These are phyloP conservation scores for Protobothrops flavoviridis DNA, from an alignment of 2,113 vertebrate genomes.

Conservation along the genomic window DNA sequence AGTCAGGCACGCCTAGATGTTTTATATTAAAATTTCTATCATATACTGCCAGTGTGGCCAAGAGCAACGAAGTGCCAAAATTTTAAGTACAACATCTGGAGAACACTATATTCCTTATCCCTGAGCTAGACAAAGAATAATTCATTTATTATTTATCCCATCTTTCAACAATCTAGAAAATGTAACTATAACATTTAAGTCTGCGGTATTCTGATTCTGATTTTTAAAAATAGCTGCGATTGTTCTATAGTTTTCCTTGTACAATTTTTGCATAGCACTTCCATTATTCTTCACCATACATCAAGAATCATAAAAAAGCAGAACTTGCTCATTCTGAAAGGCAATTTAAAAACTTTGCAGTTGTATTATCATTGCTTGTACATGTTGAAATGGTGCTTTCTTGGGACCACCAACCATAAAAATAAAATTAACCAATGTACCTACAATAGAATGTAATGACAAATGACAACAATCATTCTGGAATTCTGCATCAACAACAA, in stretches of 20 bases:
- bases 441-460: constrained; percentile 50
- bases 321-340: constrained; percentile 3
- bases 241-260: background rate
- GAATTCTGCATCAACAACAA: constrained; percentile 68
- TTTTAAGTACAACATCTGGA: background rate
- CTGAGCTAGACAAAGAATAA: constrained; percentile 24
- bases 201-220: background rate
- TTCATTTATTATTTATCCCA: background rate
- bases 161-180: constrained; percentile 30
- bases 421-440: constrained; percentile 46
- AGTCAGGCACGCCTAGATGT: background rate
- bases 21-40: background rate
- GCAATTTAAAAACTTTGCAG: constrained; percentile 14
- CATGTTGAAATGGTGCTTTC: constrained; percentile 39
- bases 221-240: constrained; percentile 2
- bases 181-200: background rate
- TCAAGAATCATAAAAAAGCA: constrained; percentile 21
- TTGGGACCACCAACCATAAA: constrained; percentile 33
- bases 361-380: constrained; percentile 24
- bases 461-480: constrained; percentile 61
- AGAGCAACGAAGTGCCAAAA: background rate
- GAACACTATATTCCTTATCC: background rate
- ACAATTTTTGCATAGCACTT: constrained; percentile 1
- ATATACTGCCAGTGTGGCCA: background rate
- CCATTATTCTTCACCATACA: background rate